A percentile compares a stretch with the other conserved stretches of the same genome.
phyloP scores from a whole-genome alignment of 2,797 vertebrate genomes.

The Sparidentex hasta region DNA sequence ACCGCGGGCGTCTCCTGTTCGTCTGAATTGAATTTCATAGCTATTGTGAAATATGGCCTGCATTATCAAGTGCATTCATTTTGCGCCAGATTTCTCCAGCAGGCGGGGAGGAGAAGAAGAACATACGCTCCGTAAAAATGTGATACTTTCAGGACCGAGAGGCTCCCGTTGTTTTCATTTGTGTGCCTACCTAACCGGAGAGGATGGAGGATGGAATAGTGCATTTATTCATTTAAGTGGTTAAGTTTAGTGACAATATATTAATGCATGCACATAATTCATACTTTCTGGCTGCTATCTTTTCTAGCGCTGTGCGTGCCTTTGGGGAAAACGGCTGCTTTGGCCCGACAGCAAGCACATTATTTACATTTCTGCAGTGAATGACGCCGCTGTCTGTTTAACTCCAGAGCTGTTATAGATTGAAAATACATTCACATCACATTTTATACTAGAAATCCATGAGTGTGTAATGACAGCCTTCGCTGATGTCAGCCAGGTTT shows the following conservation, averaged over 20 bases:
- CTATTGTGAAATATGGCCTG: slow-evolving; percentile 1
- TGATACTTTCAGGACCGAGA: slow-evolving; percentile 19
- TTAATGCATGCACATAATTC: slow-evolving; percentile 57
- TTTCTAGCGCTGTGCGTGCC: slow-evolving; percentile 10
- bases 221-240: slow-evolving; percentile 44
- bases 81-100: background rate
- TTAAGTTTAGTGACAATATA: slow-evolving; percentile 28
- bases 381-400: slow-evolving; percentile 14
- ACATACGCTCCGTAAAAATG: slow-evolving; percentile 79
- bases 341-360: slow-evolving; percentile 19
- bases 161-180: slow-evolving; percentile 17
- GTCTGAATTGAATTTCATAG: slow-evolving; percentile 54
- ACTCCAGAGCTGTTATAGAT: slow-evolving; percentile 8
- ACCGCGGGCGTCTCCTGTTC: slow-evolving; percentile 48
- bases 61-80: slow-evolving; percentile 39
- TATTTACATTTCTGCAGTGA: slow-evolving; percentile 1
- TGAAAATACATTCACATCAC: slow-evolving; percentile 10
- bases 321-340: slow-evolving; percentile 29
- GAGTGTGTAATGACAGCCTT: background rate
- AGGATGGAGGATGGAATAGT: slow-evolving; percentile 28
- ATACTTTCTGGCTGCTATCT: slow-evolving; percentile 35
- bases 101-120: slow-evolving; percentile 54
- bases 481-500: background rate
- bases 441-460: slow-evolving; percentile 1
- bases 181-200: background rate